These are phyloP conservation scores for Drosophila multiciliata DNA, from an alignment of 2,888 invertebrate species.

Conservation along the genomic window DNA sequence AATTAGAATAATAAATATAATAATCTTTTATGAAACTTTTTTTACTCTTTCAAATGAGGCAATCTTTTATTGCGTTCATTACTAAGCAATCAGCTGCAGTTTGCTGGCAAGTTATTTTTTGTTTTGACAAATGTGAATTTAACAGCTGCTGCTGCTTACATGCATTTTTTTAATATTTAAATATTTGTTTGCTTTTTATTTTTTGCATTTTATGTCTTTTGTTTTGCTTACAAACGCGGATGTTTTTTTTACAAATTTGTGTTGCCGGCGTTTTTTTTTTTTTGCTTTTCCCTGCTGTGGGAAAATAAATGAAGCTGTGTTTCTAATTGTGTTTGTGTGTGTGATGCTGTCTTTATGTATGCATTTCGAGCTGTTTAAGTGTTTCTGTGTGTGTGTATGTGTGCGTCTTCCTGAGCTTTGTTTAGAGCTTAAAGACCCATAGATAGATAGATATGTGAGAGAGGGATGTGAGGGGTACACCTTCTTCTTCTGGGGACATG, in stretches of 20 bases:
- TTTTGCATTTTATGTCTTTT: conserved; percentile 23
- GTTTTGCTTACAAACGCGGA: conserved; percentile 60
- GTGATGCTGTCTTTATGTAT: not conserved
- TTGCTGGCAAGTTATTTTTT: conserved; percentile 25
- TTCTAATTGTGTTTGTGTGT: not conserved
- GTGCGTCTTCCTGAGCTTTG: conserved; percentile 26
- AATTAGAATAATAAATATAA: not conserved
- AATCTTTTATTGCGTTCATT: not conserved
- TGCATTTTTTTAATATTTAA: conserved; percentile 35
- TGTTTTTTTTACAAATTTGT: conserved; percentile 65
- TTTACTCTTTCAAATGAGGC: not conserved
- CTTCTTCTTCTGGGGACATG: conserved; percentile 54
- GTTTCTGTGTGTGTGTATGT: conserved; percentile 2
- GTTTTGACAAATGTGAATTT: conserved; percentile 68
- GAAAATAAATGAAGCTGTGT: not conserved
- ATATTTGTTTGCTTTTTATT: conserved; percentile 30
- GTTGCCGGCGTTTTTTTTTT: conserved; percentile 38
- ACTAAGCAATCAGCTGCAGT: conserved; percentile 33
- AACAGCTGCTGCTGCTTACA: conserved; percentile 36
- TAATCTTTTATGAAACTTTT: not conserved
- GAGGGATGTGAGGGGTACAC: not conserved
- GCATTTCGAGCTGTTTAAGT: conserved; percentile 1
- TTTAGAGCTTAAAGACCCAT: not conserved
- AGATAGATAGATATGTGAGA: not conserved
- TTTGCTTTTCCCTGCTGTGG: not conserved